Percentiles rank a stretch among this genome's conserved stretches.
These are phyloP conservation scores for Threskiornis aethiopicus DNA, from an alignment of 2,797 vertebrate species.

Conservation along the genomic window DNA sequence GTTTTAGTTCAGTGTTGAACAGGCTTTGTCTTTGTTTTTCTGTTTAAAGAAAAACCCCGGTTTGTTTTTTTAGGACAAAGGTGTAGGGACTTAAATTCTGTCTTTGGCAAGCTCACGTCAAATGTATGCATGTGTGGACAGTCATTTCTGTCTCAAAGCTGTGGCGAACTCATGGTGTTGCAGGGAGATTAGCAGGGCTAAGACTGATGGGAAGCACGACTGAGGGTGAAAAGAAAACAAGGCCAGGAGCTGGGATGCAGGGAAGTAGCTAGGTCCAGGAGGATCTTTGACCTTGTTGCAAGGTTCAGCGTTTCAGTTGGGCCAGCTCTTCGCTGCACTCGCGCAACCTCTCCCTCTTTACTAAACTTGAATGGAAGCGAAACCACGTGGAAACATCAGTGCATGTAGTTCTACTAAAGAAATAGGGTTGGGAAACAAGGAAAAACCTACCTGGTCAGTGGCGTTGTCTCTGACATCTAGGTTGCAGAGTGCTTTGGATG, in stretches of 20 bases:
- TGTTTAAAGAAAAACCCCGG: background rate
- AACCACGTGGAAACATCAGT: too few species aligned
- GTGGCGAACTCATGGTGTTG: background rate
- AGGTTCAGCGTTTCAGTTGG: background rate
- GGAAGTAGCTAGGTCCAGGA: background rate
- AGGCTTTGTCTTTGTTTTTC: background rate
- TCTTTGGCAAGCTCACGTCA: background rate
- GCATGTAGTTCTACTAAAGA: background rate
- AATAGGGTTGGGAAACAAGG: background rate
- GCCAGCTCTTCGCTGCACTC: background rate
- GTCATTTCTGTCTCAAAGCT: background rate
- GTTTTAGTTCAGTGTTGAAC: background rate
- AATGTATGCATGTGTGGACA: accelerated
- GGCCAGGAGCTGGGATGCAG: background rate
- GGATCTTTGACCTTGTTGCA: background rate
- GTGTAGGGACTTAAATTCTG: background rate
- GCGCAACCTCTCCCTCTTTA: accelerated
- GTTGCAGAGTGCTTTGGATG: background rate
- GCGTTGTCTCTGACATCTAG: too few species aligned
- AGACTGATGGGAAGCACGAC: background rate
- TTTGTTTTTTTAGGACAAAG: background rate
- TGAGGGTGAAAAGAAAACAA: background rate
- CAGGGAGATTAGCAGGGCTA: background rate
- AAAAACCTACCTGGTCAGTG: background rate
- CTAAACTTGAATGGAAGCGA: background rate